Base-by-base conservation (phyloP, 2,797 vertebrate species). In the Enteromius trimaculatus region DNA sequence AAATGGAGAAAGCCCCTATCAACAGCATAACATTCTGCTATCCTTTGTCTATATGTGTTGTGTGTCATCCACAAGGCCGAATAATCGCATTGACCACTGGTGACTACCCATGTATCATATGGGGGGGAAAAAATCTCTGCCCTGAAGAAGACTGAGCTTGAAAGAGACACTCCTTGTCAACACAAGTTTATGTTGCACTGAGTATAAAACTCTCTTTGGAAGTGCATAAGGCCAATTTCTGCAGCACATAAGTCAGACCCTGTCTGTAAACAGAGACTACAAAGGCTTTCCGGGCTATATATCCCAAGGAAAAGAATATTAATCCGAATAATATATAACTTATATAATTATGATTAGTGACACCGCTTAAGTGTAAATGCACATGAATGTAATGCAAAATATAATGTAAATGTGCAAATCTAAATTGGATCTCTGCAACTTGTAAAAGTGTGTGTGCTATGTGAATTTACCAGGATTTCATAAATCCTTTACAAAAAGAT, bases 161-260 rank as follows among this genome's bases (percentile, higher is more conserved):
- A 87, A 82, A 80, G 77, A 81, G 72, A 84, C 55, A 78, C 64
- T 62, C 4, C 55, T 79, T 86, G 87, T 87, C 88, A 88, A 83
- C 86, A 83, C n/a, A 74, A 77, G 79, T 88, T 87, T 87, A 85
- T 87, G 77, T 60, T 13, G 72, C 86, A 86, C 88, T 83, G 86
- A 85, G 84, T 85, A 74, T 81, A 72, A 87, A 89, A 89, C 72
- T 86, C 86, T 85, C 55, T 81, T 81, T 84, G 44, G 60, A 78
- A 68, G 76, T 76, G 84, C 82, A 83, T 88, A 66, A 86, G 64
- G 71, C 80, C 83, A 86, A 81, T 86, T 89, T 89, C 77, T 78
- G 53, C 78, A 53, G 44, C 68, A 65, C 74, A 85, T 81, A 89
- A 77, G 77, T 87, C 85, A 89, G 83, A 49, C 47, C n/a, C 31